Base-by-base conservation (phyloP, 23 tunicate species). In the Ciona savignyi region DNA sequence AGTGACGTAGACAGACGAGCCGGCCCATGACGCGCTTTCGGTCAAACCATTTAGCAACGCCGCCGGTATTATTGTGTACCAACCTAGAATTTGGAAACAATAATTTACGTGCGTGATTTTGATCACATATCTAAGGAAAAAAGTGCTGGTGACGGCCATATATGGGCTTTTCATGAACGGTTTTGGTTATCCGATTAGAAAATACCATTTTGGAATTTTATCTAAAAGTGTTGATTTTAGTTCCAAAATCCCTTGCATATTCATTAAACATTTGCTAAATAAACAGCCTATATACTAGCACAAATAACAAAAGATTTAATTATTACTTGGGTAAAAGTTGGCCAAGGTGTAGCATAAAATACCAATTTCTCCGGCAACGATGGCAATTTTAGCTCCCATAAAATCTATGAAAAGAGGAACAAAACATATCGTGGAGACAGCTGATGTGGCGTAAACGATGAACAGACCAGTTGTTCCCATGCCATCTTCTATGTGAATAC, bases 281-380 rank as follows among this genome's bases (percentile, higher is more conserved):
- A n/a, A n/a, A n/a, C n/a, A n/a, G n/a, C n/a, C n/a, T n/a, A n/a
- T n/a, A n/a, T n/a, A n/a, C n/a, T n/a, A n/a, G n/a, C n/a, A n/a
- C n/a, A n/a, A n/a, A n/a, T n/a, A n/a, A n/a, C n/a, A n/a, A n/a
- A n/a, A n/a, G n/a, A n/a, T n/a, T n/a, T 35, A n/a, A 23, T 32
- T 30, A 80, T 74, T 68, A 85, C 93, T 85, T 67, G 93, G 93
- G 29, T 85, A 85, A 63, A 79, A 85, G 68, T 85, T 85, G 1
- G 85, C 80, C 1, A 74, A 25, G 1, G 84, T 85, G 60, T 72
- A 85, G 30, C 48, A 67, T 3, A 85, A 42, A 35, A 78, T 78
- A 51, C 93, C 84, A 15, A 79, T 67, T 74, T 85, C 93, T 3
- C 93, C 93, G 25, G 70, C 65, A 3, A 85, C 66, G 24, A 85